These are phyloP conservation scores for Cyaniris semiargus DNA, from an alignment of 2,888 invertebrate genomes.

Conservation along the genomic window DNA sequence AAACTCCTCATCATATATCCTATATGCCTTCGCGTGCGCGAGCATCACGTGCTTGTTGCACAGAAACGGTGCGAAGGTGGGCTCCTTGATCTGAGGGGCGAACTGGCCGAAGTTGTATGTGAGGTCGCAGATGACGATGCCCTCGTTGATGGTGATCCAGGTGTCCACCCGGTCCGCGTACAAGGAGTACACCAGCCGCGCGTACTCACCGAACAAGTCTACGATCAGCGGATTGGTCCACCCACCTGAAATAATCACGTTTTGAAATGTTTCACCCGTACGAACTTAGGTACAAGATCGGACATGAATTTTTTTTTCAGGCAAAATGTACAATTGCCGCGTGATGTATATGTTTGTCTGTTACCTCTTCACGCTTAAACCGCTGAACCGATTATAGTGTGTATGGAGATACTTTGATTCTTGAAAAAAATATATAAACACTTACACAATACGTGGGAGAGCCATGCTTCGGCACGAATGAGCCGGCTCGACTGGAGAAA, in stretches of 20 bases:
- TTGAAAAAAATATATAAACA: too few relatives aligned
- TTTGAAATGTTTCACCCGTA: too few relatives aligned
- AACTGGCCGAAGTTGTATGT: slow-evolving; percentile 63
- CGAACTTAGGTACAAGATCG: too few relatives aligned
- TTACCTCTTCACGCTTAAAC: too few relatives aligned
- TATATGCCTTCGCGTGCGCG: slow-evolving; percentile 83
- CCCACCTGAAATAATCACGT: slow-evolving; percentile 79
- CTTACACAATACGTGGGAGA: too few relatives aligned
- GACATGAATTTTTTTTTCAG: too few relatives aligned
- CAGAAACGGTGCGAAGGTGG: slow-evolving; percentile 75
- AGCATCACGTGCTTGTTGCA: slow-evolving; percentile 83
- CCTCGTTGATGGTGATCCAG: slow-evolving; percentile 88
- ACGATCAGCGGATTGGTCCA: slow-evolving; percentile 82
- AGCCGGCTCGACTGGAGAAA: too few relatives aligned
- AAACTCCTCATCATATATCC: slow-evolving; percentile 78
- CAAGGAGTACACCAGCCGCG: slow-evolving; percentile 72
- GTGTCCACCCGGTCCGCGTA: slow-evolving; percentile 80
- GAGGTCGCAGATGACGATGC: slow-evolving; percentile 60
- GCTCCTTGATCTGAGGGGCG: slow-evolving; percentile 53
- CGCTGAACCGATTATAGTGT: too few relatives aligned
- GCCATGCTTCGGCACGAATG: too few relatives aligned
- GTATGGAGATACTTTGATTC: too few relatives aligned
- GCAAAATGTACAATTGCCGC: too few relatives aligned
- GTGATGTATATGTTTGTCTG: too few relatives aligned
- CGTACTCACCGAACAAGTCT: slow-evolving; percentile 82